A percentile compares a stretch with the other conserved stretches of the same genome.
Conservation (phyloP, 2,113 vertebrate species). For the Sturnira hondurensis region DNA sequence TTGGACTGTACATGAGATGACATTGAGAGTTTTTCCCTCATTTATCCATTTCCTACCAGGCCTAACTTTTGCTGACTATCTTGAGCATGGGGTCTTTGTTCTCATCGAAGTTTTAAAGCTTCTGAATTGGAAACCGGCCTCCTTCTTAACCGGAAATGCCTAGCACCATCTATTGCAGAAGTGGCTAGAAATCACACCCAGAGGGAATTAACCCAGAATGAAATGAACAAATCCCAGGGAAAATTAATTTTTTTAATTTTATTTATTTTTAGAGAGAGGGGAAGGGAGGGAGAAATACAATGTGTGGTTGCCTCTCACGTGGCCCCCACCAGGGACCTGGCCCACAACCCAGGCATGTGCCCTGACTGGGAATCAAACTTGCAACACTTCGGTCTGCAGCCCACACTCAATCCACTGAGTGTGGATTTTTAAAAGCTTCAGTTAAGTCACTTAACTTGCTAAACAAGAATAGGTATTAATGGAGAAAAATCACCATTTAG, state of each 20-base stretch:
- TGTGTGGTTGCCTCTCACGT: no score
- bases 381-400: no score
- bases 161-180: background rate
- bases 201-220: no score
- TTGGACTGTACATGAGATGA: background rate
- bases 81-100: background rate
- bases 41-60: background rate
- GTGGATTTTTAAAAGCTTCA: background rate
- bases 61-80: background rate
- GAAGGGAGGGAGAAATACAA: no score
- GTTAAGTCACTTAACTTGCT: background rate
- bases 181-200: background rate
- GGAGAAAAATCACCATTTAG: conserved; percentile 1
- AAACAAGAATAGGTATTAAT: conserved; percentile 42
- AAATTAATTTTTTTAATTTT: no score
- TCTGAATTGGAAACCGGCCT: background rate
- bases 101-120: background rate
- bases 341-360: no score
- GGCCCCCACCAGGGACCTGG: no score
- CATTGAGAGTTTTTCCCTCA: background rate
- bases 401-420: no score
- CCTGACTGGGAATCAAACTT: no score
- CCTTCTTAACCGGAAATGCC: background rate
- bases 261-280: no score
- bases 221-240: background rate